Evolutionary conservation across 2,113 vertebrate genomes (phyloP).

Genomic region (Toxotes jaculatrix): DNA sequence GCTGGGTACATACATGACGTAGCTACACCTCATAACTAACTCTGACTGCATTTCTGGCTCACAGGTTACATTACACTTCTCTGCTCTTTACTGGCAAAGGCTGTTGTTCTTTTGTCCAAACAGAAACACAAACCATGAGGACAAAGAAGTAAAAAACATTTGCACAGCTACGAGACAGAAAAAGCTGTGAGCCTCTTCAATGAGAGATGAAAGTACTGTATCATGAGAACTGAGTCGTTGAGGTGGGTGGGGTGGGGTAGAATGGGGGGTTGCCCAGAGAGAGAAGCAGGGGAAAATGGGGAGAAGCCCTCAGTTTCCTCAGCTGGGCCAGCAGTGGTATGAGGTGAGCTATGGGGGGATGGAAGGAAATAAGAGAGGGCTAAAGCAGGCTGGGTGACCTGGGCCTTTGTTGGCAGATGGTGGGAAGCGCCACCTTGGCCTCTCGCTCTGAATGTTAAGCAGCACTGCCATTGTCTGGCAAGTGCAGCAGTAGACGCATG

Average conservation of each 20-base stretch:
- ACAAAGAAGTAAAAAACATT: background rate
- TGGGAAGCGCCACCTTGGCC: constrained; percentile 84
- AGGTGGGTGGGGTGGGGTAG: background rate
- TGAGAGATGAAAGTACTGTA: constrained; percentile 39
- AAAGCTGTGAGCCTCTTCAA: background rate
- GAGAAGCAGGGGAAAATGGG: constrained; percentile 13
- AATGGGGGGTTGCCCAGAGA: background rate
- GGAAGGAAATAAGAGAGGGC: constrained; percentile 60
- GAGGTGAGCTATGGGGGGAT: constrained; percentile 65
- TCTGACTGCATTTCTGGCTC: background rate
- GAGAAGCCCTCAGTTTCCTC: constrained; percentile 61
- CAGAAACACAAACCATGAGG: background rate
- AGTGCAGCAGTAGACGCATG: constrained; percentile 81
- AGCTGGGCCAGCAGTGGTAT: constrained; percentile 56
- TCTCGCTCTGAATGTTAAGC: constrained; percentile 85
- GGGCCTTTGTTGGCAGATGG: constrained; percentile 85
- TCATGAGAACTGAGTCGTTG: constrained; percentile 17
- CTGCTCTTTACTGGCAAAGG: background rate
- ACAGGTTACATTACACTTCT: background rate
- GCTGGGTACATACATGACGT: constrained; percentile 38
- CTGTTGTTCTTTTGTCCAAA: background rate
- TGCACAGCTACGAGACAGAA: background rate
- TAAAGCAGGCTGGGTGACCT: constrained; percentile 79
- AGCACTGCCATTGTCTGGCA: constrained; percentile 84
- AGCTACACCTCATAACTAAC: background rate